These are phyloP conservation scores for Rhodophaea formosa DNA, from an alignment of 2,888 invertebrate genomes.

Conservation along the genomic window DNA sequence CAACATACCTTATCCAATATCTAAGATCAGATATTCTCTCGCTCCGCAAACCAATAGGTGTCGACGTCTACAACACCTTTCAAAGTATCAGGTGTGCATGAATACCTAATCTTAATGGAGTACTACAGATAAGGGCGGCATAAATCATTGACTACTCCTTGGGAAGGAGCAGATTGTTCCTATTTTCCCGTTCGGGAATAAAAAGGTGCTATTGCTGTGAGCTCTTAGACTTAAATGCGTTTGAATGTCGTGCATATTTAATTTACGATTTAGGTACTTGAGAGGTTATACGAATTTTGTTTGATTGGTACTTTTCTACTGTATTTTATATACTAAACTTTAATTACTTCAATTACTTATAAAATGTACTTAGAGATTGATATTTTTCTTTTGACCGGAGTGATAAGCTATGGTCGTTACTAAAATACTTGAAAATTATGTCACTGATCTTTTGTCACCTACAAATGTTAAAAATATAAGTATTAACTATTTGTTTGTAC, in stretches of 20 bases:
- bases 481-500: too few species aligned
- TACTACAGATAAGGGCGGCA: conserved; percentile 59
- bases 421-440: not conserved
- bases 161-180: conserved; percentile 71
- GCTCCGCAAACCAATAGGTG: not conserved
- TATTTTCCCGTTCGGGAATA: conserved; percentile 37
- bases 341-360: too few species aligned
- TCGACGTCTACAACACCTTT: conserved; percentile 36
- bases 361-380: too few species aligned
- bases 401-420: too few species aligned
- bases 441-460: too few species aligned
- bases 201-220: conserved; percentile 39
- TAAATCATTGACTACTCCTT: conserved; percentile 70
- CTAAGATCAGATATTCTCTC: not conserved
- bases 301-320: not conserved
- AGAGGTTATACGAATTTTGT: not conserved
- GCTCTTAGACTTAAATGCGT: conserved; percentile 39
- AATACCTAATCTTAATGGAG: conserved; percentile 79
- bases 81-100: conserved; percentile 77
- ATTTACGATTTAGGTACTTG: conserved; percentile 15
- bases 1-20: not conserved
- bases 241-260: conserved; percentile 42
- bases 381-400: not conserved
- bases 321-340: too few species aligned
- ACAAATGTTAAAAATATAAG: too few species aligned